These are phyloP conservation scores for Hypomecis atomaria DNA, from an alignment of 2,888 invertebrate genomes.

Conservation along the genomic window DNA sequence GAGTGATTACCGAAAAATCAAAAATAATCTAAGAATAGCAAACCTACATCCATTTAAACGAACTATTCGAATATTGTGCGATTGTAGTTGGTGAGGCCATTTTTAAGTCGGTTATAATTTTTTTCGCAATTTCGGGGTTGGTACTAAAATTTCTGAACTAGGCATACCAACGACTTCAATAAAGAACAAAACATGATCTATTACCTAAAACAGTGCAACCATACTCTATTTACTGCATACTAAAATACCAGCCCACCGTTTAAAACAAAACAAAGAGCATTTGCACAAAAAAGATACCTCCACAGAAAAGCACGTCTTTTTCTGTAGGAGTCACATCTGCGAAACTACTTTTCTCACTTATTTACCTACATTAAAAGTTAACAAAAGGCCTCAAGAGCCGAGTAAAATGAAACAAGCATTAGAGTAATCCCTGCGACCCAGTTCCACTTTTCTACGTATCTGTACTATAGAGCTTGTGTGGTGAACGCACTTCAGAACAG, in stretches of 20 bases:
- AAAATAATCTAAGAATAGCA: no score
- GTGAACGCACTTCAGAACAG: conserved; percentile 14
- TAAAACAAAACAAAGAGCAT: conserved; percentile 4
- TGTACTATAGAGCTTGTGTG: conserved; percentile 33
- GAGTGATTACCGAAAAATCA: no score
- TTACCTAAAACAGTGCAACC: background rate
- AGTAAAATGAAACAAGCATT: conserved; percentile 49
- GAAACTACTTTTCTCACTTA: conserved; percentile 36
- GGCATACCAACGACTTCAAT: no score
- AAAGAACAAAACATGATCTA: no score
- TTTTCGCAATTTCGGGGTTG: no score
- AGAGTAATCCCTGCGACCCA: conserved; percentile 49
- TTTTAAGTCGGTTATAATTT: no score
- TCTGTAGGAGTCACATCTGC: conserved; percentile 25
- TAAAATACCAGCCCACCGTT: background rate
- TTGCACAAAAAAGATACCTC: conserved; percentile 9
- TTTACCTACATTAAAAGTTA: conserved; percentile 42
- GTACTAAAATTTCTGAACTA: no score
- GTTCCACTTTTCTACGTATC: conserved; percentile 45
- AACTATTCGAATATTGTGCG: no score
- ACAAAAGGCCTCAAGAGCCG: conserved; percentile 41
- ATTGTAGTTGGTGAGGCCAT: no score
- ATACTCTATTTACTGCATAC: background rate
- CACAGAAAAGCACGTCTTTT: conserved; percentile 3
- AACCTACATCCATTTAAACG: no score